phyloP scores from a whole-genome alignment of 2,888 invertebrate species.

The Eremobia ochroleuca region DNA sequence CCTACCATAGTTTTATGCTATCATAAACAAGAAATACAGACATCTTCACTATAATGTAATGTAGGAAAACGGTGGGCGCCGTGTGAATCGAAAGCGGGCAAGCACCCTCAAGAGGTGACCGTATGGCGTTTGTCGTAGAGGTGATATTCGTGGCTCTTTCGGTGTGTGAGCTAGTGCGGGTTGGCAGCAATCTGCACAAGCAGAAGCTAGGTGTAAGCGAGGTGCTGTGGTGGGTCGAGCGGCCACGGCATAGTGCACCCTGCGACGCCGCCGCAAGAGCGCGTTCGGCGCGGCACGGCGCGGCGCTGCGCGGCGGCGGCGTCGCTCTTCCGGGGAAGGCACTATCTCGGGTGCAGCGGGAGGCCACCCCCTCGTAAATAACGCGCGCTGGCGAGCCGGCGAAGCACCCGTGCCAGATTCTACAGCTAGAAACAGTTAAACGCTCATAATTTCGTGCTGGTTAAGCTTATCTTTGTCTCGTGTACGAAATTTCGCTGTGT shows the following conservation, averaged over 20 bases:
- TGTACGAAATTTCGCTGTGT: slow-evolving; percentile 89
- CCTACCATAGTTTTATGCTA: slow-evolving; percentile 86
- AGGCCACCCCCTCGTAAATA: slow-evolving; percentile 90
- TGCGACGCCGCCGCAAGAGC: slow-evolving; percentile 66
- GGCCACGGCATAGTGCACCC: slow-evolving; percentile 66
- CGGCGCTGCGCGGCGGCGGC: slow-evolving; percentile 80
- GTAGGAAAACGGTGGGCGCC: slow-evolving; percentile 79
- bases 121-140: slow-evolving; percentile 83
- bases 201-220: slow-evolving; percentile 84
- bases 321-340: slow-evolving; percentile 89
- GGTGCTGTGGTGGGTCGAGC: slow-evolving; percentile 78
- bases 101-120: slow-evolving; percentile 73
- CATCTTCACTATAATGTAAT: slow-evolving; percentile 85
- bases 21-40: slow-evolving; percentile 87
- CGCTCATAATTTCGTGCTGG: slow-evolving; percentile 91
- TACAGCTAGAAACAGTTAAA: slow-evolving; percentile 91
- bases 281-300: slow-evolving; percentile 68
- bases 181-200: slow-evolving; percentile 87
- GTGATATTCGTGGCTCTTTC: slow-evolving; percentile 82
- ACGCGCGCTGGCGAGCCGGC: slow-evolving; percentile 91
- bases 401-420: slow-evolving; percentile 91
- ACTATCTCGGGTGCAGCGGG: slow-evolving; percentile 88
- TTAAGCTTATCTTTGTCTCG: slow-evolving; percentile 91
- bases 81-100: slow-evolving; percentile 77
- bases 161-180: slow-evolving; percentile 78